Conservation (phyloP, 2,113 vertebrate species). For the Panthera leo region DNA sequence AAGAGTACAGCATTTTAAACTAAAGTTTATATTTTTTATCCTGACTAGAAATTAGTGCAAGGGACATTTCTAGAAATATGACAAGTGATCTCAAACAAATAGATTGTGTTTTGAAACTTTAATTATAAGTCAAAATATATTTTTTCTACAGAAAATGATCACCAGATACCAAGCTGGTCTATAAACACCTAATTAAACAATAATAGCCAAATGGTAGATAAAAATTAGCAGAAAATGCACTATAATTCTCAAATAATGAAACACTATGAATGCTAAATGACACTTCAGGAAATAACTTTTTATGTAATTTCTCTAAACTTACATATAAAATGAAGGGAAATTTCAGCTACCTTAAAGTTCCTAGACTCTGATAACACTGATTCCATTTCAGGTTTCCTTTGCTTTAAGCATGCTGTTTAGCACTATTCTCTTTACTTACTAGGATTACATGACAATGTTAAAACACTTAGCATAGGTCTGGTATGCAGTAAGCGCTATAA, state of each 20-base stretch:
- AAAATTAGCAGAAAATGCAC: conserved; percentile 23
- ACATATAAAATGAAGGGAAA: not conserved
- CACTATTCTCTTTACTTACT: not conserved
- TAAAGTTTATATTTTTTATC: not conserved
- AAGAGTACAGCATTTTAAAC: not conserved
- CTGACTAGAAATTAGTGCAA: conserved; percentile 22
- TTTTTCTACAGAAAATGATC: not conserved
- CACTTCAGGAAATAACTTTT: conserved; percentile 14
- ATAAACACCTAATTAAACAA: not conserved
- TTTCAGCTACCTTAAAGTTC: not conserved
- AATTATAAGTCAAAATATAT: not conserved
- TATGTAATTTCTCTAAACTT: conserved; percentile 17
- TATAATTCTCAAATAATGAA: not conserved
- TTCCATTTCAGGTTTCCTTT: not conserved
- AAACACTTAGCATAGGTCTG: not conserved
- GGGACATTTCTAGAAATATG: not conserved
- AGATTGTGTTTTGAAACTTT: not conserved
- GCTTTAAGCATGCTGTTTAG: not conserved
- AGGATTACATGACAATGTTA: not conserved
- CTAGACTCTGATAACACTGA: not conserved
- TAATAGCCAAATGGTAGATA: not conserved
- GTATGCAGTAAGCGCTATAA: not conserved
- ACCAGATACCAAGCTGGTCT: not conserved
- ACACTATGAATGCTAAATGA: conserved; percentile 8
- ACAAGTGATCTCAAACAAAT: not conserved